Conservation (phyloP, 2,113 vertebrate genomes). For the Phyllopteryx taeniolatus region DNA sequence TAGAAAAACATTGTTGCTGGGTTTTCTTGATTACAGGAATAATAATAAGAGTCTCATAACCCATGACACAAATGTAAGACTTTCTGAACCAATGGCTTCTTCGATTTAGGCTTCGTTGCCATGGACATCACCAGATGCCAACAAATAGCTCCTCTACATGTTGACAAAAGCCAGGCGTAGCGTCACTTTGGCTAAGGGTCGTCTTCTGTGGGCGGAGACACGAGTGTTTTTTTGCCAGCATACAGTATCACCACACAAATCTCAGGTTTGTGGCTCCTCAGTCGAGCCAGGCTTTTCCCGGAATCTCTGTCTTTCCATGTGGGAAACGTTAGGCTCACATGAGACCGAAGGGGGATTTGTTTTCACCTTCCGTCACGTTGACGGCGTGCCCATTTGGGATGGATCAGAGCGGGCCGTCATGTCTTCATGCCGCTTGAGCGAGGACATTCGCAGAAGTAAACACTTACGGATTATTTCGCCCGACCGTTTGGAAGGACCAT, state of each 20-base stretch:
- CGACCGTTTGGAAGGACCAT: constrained; percentile 34
- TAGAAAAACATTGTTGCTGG: not conserved
- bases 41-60: not conserved
- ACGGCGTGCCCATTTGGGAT: constrained; percentile 34
- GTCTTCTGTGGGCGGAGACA: not conserved
- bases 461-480: constrained; percentile 37
- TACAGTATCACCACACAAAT: constrained; percentile 30
- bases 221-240: constrained; percentile 14
- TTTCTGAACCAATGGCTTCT: not conserved
- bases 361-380: constrained; percentile 55
- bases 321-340: constrained; percentile 49
- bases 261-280: constrained; percentile 47
- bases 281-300: constrained; percentile 27
- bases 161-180: constrained; percentile 41
- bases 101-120: not conserved
- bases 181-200: not conserved
- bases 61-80: not conserved
- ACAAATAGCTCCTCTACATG: constrained; percentile 27
- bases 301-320: constrained; percentile 42
- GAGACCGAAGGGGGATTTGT: constrained; percentile 35
- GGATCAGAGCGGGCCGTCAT: constrained; percentile 33
- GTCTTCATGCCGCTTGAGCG: constrained; percentile 46
- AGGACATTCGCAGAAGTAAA: constrained; percentile 35
- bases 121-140: not conserved
- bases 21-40: not conserved